phyloP scores from a whole-genome alignment of 2,888 invertebrate genomes.

The Metacarcinus magister region DNA sequence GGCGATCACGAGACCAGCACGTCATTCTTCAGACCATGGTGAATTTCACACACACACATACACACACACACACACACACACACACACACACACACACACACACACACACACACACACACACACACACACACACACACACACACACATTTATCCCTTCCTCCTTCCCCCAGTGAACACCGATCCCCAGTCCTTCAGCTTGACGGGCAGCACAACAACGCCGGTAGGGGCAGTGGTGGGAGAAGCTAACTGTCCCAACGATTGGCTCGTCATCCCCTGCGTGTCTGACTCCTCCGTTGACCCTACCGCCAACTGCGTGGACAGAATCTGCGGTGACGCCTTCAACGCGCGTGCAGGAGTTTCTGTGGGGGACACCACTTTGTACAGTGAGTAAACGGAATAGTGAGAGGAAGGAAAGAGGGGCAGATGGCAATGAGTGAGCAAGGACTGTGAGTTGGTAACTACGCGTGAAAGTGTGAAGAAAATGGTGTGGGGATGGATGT shows the following conservation, averaged over 20 bases:
- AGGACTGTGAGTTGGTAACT: too few species aligned
- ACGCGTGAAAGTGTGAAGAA: too few species aligned
- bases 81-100: constrained; percentile 11
- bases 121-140: constrained; percentile 33
- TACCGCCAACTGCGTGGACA: constrained; percentile 77
- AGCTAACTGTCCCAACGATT: constrained; percentile 78
- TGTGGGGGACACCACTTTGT: constrained; percentile 66
- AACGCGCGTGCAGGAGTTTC: constrained; percentile 69
- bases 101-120: neutral
- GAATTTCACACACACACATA: neutral
- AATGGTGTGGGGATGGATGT: too few species aligned
- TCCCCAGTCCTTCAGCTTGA: constrained; percentile 81
- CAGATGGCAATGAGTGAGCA: neutral
- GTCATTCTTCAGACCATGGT: too few species aligned
- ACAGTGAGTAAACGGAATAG: constrained; percentile 67
- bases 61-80: too few species aligned
- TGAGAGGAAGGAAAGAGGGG: neutral
- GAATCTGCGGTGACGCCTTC: constrained; percentile 81
- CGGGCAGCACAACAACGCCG: constrained; percentile 67
- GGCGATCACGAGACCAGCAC: too few species aligned
- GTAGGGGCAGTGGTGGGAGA: constrained; percentile 75
- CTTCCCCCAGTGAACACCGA: constrained; percentile 53
- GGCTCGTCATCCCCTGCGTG: constrained; percentile 82
- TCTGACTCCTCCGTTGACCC: constrained; percentile 69
- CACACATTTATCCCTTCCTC: neutral